Base-by-base conservation (phyloP, 2,797 vertebrate genomes). In the Ispidina lecontei region DNA sequence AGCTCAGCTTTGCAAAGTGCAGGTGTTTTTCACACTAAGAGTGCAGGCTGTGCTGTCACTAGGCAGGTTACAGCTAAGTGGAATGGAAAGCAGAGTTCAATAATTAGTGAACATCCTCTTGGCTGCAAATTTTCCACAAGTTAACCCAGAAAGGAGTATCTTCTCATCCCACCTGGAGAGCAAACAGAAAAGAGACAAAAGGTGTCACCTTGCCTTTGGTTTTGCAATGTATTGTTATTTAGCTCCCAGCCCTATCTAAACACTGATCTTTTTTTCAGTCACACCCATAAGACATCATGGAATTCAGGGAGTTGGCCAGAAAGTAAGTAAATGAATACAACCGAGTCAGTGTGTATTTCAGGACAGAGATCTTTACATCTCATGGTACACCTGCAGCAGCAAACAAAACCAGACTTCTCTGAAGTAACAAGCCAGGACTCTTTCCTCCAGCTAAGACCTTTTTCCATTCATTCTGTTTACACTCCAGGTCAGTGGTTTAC, bases 401-500 rank as follows among this genome's bases (percentile, higher is more conserved):
- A 79, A 87, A 71, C 63, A 43, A 56, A 71, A 14, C 59, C 69
- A 65, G 64, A 64, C 60, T 55, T 64, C 47, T 65, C 70, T 79
- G 47, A 43, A 63, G 39, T 26, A 60, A 55, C n/a, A 76, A 87
- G 74, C 77, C 77, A 51, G 41, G 63, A 79, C 80, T 73, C 63
- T 43, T 82, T 33, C 3, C 1, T 37, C 51, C 13, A 20, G 51
- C 44, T 87, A 33, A 92, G 12, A 16, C 74, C 35, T 41, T 91
- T 58, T 90, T 82, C 56, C 46, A 39, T 55, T 76, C 14, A 1
- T 68, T 94, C 81, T 83, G 52, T 87, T 96, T 63, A 55, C 79
- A 62, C 68, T 93, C 35, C 28, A 99, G 99, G 99, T 99, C 93
- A 99, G 99, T 56, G 99, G 99, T 54, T 93, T 99, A 84, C 99